Evolutionary conservation across 2,888 invertebrate genomes (phyloP).

Genomic region (Teleiodes luculella): DNA sequence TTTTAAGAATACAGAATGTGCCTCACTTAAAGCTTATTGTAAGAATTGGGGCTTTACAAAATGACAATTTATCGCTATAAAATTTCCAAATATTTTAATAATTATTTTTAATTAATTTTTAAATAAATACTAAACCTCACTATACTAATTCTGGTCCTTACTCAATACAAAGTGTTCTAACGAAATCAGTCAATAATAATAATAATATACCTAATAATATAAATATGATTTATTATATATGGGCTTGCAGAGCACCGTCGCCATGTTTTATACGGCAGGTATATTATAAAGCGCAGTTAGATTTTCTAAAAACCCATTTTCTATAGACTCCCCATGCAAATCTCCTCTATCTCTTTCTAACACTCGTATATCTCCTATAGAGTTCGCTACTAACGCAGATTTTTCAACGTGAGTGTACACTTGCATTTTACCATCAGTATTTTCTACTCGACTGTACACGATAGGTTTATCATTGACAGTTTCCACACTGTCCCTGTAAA

Average conservation of each 20-base stretch:
- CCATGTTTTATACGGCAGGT: slow-evolving; percentile 45
- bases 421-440: slow-evolving; percentile 62
- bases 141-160: slow-evolving; percentile 1
- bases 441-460: slow-evolving; percentile 32
- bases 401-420: slow-evolving; percentile 60
- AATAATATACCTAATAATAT: too few relatives aligned
- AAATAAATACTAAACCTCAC: slow-evolving; percentile 1
- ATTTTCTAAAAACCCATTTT: slow-evolving; percentile 56
- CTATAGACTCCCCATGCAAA: slow-evolving; percentile 47
- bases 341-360: slow-evolving; percentile 45
- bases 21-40: too few relatives aligned
- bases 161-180: background rate
- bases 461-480: slow-evolving; percentile 30
- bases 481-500: slow-evolving; percentile 33
- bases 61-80: too few relatives aligned
- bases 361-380: slow-evolving; percentile 44
- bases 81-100: background rate
- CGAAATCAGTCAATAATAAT: background rate
- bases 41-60: too few relatives aligned
- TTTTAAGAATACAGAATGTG: too few relatives aligned
- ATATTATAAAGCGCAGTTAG: slow-evolving; percentile 64
- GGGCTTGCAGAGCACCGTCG: background rate
- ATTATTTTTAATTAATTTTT: background rate
- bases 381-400: slow-evolving; percentile 33
- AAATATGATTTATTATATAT: background rate